phyloP scores from a whole-genome alignment of 2,113 vertebrate genomes.

The Notarius quadriscutis region DNA sequence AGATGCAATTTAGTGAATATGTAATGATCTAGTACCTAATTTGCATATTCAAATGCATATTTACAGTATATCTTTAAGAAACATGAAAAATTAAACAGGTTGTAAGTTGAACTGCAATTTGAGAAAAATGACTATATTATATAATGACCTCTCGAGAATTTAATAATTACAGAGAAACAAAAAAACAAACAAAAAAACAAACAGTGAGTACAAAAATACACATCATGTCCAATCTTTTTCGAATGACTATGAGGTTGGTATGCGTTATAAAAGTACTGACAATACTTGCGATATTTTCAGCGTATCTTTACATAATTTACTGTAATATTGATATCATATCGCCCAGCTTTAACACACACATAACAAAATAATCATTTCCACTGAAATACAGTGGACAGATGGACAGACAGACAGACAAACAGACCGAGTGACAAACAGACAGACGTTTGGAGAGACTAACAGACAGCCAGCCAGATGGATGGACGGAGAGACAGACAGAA shows the following conservation, averaged over 20 bases:
- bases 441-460: no score
- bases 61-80: not conserved
- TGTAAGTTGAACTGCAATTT: not conserved
- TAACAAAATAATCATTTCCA: no score
- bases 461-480: no score
- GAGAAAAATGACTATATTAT: not conserved
- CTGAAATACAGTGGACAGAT: not conserved
- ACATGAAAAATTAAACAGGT: not conserved
- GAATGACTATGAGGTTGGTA: not conserved
- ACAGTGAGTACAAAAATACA: not conserved
- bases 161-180: not conserved
- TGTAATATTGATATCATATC: not conserved
- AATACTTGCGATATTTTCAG: not conserved
- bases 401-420: no score
- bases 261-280: not conserved
- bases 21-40: not conserved
- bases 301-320: not conserved
- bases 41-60: not conserved
- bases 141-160: not conserved
- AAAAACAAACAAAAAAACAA: not conserved
- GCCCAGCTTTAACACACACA: no score
- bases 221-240: not conserved
- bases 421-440: no score
- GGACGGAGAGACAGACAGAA: no score
- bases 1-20: not conserved